Evolutionary conservation across 1,140 invertebrate species (phyloP).

Genomic region (Drosophila novamexicana): DNA sequence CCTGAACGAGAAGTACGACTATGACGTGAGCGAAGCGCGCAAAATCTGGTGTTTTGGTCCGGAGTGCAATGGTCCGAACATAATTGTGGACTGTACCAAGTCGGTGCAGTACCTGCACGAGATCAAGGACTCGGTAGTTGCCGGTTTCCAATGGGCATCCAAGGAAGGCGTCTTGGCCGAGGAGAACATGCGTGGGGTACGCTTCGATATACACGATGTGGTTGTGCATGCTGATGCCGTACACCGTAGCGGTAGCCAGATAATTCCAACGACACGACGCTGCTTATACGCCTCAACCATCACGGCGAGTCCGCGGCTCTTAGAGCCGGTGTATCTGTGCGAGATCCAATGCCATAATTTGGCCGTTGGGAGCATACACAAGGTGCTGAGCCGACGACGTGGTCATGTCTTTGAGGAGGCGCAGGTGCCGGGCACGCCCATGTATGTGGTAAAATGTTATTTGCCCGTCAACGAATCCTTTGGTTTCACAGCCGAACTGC

Average conservation of each 20-base stretch:
- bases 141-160: constrained; percentile 99
- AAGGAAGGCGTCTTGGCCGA: constrained; percentile 99
- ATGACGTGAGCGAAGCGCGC: constrained; percentile 98
- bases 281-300: constrained; percentile 97
- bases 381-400: constrained; percentile 97
- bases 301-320: constrained; percentile 96
- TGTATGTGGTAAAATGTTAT: constrained; percentile 99
- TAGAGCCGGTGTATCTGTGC: constrained; percentile 99
- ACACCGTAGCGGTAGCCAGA: constrained; percentile 99
- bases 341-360: constrained; percentile 99
- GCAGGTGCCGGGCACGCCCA: constrained; percentile 97
- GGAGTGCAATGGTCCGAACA: constrained; percentile 98
- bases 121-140: constrained; percentile 99
- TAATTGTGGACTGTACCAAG: constrained; percentile 98
- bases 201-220: constrained; percentile 99
- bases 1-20: constrained; percentile 96
- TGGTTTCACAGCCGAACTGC: constrained; percentile 98
- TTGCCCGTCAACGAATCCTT: constrained; percentile 99
- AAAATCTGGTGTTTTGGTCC: constrained; percentile 99
- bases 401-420: constrained; percentile 98
- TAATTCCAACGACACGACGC: constrained; percentile 99
- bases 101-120: constrained; percentile 98
- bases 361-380: constrained; percentile 97
- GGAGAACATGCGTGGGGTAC: constrained; percentile 96
- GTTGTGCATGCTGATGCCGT: constrained; percentile 99